Conservation (phyloP, 2,888 invertebrate genomes). For the Teleiodes luculella region DNA sequence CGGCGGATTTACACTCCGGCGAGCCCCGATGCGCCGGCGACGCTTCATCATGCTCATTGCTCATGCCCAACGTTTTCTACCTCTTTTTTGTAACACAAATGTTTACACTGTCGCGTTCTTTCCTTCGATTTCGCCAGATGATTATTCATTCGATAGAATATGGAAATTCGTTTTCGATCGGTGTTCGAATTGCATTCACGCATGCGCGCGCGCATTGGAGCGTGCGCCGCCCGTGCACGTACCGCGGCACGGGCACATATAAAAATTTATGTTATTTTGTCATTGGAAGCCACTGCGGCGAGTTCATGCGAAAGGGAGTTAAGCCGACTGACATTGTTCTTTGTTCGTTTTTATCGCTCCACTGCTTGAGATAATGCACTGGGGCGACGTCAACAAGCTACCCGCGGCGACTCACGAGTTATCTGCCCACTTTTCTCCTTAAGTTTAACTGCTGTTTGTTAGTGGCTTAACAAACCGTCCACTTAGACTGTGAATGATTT, state of each 20-base stretch:
- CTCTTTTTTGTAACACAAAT: constrained; percentile 28
- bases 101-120: constrained; percentile 41
- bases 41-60: constrained; percentile 24
- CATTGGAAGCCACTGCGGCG: constrained; percentile 55
- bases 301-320: constrained; percentile 72
- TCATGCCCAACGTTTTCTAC: constrained; percentile 27
- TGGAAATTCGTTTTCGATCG: constrained; percentile 57
- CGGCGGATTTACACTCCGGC: constrained; percentile 55
- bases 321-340: constrained; percentile 72
- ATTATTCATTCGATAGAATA: constrained; percentile 57
- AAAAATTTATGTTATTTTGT: constrained; percentile 67
- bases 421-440: constrained; percentile 71
- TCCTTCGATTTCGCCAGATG: constrained; percentile 57
- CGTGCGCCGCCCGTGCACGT: constrained; percentile 45
- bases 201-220: constrained; percentile 46
- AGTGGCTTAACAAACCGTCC: constrained; percentile 49
- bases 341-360: constrained; percentile 75
- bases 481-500: constrained; percentile 52
- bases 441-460: constrained; percentile 56
- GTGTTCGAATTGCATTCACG: constrained; percentile 51
- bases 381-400: constrained; percentile 45
- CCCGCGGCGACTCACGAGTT: constrained; percentile 55
- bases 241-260: constrained; percentile 35
- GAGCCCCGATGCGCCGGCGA: constrained; percentile 25
- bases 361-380: constrained; percentile 70